A percentile compares a stretch with the other conserved stretches of the same genome.
phyloP scores from a whole-genome alignment of 2,113 vertebrate genomes.

The Aptenodytes forsteri region DNA sequence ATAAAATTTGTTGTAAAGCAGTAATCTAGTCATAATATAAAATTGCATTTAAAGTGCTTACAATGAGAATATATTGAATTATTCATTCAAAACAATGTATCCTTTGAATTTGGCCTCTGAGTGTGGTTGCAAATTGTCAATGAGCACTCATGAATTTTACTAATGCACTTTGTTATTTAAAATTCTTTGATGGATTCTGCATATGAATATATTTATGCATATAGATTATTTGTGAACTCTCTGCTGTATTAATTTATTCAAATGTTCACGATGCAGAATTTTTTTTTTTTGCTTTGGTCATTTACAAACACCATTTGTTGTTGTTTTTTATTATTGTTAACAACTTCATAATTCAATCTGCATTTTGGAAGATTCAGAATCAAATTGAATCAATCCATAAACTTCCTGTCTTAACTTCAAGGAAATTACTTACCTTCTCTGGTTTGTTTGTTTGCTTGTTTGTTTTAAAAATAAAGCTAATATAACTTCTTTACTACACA shows the following conservation, averaged over 20 bases:
- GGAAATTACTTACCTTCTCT: background rate
- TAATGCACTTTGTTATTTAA: background rate
- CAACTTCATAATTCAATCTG: background rate
- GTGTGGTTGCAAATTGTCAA: background rate
- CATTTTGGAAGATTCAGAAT: background rate
- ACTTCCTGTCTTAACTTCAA: background rate
- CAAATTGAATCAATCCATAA: background rate
- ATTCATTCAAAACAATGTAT: constrained; percentile 5
- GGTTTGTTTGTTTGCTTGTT: background rate
- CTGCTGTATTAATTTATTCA: background rate
- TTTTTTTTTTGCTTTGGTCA: background rate
- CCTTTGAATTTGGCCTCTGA: background rate
- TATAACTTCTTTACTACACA: background rate
- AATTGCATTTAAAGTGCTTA: background rate
- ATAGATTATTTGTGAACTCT: background rate
- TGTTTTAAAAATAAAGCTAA: background rate
- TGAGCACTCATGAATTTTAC: background rate
- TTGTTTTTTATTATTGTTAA: background rate
- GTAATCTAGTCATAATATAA: background rate
- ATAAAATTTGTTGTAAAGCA: background rate
- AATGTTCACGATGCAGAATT: background rate
- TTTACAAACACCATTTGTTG: background rate
- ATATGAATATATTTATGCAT: background rate
- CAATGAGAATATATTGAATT: background rate
- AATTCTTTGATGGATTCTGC: background rate